Evolutionary conservation across 1,140 invertebrate genomes (phyloP).

Genomic region (Dinoponera quadriceps): DNA sequence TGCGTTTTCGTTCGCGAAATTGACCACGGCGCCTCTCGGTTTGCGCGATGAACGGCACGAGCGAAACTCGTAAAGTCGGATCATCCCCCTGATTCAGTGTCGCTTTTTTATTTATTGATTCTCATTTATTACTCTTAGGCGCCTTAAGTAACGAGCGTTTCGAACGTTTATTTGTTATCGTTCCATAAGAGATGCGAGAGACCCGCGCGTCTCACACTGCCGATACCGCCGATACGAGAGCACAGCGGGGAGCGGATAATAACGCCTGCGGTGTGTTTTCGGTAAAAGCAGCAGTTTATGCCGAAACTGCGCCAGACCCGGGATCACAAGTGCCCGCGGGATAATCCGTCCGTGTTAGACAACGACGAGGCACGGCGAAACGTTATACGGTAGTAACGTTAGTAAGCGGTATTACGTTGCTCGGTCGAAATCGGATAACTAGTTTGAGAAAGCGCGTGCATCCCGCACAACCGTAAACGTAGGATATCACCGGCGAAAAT

Average conservation of each 20-base stretch:
- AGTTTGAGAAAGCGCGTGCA: constrained; percentile 43
- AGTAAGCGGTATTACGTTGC: constrained; percentile 64
- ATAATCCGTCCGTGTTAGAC: constrained; percentile 7
- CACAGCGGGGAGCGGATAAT: not conserved
- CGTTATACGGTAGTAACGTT: constrained; percentile 65
- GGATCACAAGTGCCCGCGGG: constrained; percentile 7
- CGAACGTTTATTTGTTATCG: too few species aligned
- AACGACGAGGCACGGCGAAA: constrained; percentile 57
- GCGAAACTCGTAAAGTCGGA: too few species aligned
- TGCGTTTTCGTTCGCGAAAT: too few species aligned
- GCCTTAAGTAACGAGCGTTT: too few species aligned
- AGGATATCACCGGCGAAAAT: constrained; percentile 4
- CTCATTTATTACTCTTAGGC: too few species aligned
- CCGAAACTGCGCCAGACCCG: not conserved
- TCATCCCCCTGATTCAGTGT: too few species aligned
- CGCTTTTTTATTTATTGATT: too few species aligned
- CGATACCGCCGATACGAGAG: not conserved
- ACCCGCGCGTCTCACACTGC: not conserved
- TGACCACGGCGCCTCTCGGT: too few species aligned
- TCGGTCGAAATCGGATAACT: constrained; percentile 56
- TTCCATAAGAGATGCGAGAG: not conserved
- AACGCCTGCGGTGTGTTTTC: not conserved
- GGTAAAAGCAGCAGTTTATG: not conserved
- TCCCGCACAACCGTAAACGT: constrained; percentile 38
- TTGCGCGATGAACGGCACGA: too few species aligned